A percentile compares a stretch with the other conserved stretches of the same genome.
These are phyloP conservation scores for Bombylius discolor DNA, from an alignment of 2,888 invertebrate genomes.

Conservation along the genomic window DNA sequence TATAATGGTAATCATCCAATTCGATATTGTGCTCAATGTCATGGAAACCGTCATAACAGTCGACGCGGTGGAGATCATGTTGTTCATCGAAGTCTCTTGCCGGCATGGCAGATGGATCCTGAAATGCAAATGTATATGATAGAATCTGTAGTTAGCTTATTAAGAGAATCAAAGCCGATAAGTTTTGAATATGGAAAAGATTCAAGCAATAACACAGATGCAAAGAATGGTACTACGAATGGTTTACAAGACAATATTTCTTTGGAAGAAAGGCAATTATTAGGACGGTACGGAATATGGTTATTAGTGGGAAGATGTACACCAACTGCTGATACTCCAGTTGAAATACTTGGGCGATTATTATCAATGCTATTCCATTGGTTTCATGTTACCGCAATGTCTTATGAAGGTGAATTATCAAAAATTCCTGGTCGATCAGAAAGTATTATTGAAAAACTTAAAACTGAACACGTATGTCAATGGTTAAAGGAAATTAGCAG, in stretches of 20 bases:
- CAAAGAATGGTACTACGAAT: constrained; percentile 31
- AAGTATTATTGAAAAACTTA: constrained; percentile 79
- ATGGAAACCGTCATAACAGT: constrained; percentile 77
- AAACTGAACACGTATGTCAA: constrained; percentile 80
- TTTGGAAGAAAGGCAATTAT: constrained; percentile 74
- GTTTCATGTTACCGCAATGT: constrained; percentile 96
- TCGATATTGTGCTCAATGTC: constrained; percentile 81
- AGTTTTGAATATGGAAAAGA: constrained; percentile 50
- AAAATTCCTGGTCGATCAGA: constrained; percentile 56
- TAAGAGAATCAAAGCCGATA: constrained; percentile 83
- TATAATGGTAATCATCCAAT: constrained; percentile 95
- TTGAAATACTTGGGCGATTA: constrained; percentile 74
- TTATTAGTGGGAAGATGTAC: constrained; percentile 86
- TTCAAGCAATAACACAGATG: constrained; percentile 32
- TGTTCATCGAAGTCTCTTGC: constrained; percentile 72
- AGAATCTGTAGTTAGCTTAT: constrained; percentile 80
- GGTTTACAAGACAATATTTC: constrained; percentile 51
- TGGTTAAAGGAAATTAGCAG: constrained; percentile 80
- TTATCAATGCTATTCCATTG: constrained; percentile 96
- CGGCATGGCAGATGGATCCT: constrained; percentile 78
- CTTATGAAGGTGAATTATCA: constrained; percentile 67
- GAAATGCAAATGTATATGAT: constrained; percentile 89
- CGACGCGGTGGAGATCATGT: constrained; percentile 81
- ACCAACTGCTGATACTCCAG: constrained; percentile 61
- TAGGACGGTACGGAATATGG: constrained; percentile 96